Conservation (phyloP, 2,797 vertebrate genomes). For the Gymnothorax javanicus region DNA sequence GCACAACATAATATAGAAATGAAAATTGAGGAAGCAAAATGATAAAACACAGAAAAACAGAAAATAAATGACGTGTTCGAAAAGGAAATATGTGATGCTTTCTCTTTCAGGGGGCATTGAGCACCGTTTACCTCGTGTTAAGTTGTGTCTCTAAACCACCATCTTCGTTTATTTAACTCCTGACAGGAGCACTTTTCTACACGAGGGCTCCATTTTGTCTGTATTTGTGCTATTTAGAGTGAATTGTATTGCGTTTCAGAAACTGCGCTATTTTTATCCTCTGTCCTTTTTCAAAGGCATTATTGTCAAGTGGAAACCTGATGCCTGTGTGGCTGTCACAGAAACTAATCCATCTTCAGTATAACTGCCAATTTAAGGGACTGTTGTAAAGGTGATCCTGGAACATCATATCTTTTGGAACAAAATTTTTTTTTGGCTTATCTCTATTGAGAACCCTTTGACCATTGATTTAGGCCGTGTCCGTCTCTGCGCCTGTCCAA, state of each 20-base stretch:
- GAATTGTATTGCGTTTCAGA: constrained; percentile 16
- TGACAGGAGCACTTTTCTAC: neutral
- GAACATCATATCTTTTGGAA: neutral
- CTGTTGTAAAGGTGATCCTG: neutral
- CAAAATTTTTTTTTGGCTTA: too few species aligned
- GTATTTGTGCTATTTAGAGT: constrained; percentile 10
- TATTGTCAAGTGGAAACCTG: neutral
- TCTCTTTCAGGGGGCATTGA: neutral
- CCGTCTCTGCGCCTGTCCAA: too few species aligned
- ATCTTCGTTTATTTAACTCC: neutral
- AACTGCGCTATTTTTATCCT: constrained; percentile 14
- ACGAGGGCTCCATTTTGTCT: neutral
- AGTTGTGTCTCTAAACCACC: neutral
- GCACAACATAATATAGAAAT: too few species aligned
- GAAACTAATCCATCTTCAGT: neutral
- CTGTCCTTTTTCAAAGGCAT: constrained; percentile 21
- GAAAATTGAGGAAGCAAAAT: too few species aligned
- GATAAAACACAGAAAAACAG: too few species aligned
- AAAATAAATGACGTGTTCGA: too few species aligned
- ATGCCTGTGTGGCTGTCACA: neutral
- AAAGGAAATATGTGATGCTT: neutral
- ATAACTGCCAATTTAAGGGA: neutral
- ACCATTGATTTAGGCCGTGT: too few species aligned
- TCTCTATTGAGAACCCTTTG: too few species aligned
- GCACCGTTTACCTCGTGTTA: neutral